These are phyloP conservation scores for Taphrorychus bicolor DNA, from an alignment of 2,888 invertebrate species.

Conservation along the genomic window DNA sequence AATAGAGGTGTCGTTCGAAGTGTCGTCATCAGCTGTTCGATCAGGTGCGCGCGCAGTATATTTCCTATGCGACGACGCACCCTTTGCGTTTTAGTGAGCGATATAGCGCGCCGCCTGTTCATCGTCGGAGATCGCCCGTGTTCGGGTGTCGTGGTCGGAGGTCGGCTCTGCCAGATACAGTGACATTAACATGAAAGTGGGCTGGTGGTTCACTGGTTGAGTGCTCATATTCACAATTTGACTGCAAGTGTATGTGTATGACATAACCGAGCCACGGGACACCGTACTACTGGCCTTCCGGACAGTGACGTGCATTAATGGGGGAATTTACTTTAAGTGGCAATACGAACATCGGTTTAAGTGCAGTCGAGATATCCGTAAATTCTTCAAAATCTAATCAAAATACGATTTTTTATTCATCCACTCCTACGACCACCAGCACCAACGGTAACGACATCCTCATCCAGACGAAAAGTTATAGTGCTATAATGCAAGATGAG, in stretches of 20 bases:
- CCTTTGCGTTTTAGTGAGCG: slow-evolving; percentile 14
- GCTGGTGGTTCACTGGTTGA: slow-evolving; percentile 57
- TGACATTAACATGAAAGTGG: slow-evolving; percentile 56
- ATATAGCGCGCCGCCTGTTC: slow-evolving; percentile 27
- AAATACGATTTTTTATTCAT: slow-evolving; percentile 54
- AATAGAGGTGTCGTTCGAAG: slow-evolving; percentile 38
- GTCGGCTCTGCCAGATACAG: slow-evolving; percentile 48
- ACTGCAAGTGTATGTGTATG: slow-evolving; percentile 52
- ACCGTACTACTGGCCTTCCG: slow-evolving; percentile 49
- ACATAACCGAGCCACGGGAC: slow-evolving; percentile 51
- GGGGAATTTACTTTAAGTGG: slow-evolving; percentile 61
- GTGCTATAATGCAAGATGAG: slow-evolving; percentile 61
- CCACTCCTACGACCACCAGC: slow-evolving; percentile 55
- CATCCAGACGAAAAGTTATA: slow-evolving; percentile 53
- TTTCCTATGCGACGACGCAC: slow-evolving; percentile 31
- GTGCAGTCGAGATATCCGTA: slow-evolving; percentile 58
- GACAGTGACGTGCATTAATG: slow-evolving; percentile 59
- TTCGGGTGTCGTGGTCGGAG: slow-evolving; percentile 48
- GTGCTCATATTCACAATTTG: slow-evolving; percentile 50
- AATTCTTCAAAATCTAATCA: slow-evolving; percentile 54
- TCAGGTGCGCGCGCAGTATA: slow-evolving; percentile 49
- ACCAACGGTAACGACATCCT: slow-evolving; percentile 46
- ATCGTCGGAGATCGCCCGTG: slow-evolving; percentile 46
- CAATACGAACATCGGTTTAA: slow-evolving; percentile 59
- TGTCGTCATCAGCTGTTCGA: slow-evolving; percentile 56